A percentile compares a stretch with the other conserved stretches of the same genome.
Evolutionary conservation across 1,140 invertebrate genomes (phyloP).

Genomic region (Oppia nitens): DNA sequence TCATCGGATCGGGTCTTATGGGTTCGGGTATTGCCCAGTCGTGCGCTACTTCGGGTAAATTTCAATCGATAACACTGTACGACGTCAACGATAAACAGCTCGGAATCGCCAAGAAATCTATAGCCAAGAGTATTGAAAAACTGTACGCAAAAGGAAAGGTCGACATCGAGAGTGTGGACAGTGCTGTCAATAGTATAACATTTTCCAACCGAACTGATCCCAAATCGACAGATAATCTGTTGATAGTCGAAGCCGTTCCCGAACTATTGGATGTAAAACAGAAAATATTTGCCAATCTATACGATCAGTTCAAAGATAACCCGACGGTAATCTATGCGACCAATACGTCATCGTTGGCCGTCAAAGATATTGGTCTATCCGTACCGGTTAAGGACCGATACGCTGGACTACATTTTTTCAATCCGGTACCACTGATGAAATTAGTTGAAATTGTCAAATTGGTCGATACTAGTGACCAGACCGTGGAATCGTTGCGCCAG

Average conservation of each 20-base stretch:
- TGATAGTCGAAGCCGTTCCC: constrained; percentile 72
- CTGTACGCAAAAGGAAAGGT: constrained; percentile 56
- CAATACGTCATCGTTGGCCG: constrained; percentile 72
- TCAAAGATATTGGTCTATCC: constrained; percentile 52
- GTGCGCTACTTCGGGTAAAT: constrained; percentile 10
- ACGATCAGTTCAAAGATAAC: constrained; percentile 37
- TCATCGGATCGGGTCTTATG: constrained; percentile 56
- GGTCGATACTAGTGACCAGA: constrained; percentile 49
- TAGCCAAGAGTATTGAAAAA: constrained; percentile 46
- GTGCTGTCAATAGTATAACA: constrained; percentile 1
- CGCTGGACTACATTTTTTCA: constrained; percentile 55
- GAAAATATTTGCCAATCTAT: constrained; percentile 46
- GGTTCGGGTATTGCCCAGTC: constrained; percentile 51
- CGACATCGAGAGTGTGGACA: neutral
- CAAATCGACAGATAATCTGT: constrained; percentile 44
- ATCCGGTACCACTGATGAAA: constrained; percentile 81
- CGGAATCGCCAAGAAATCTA: constrained; percentile 46
- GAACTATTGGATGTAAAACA: constrained; percentile 65
- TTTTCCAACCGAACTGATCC: constrained; percentile 12
- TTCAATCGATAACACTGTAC: constrained; percentile 30
- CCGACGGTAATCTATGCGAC: constrained; percentile 53
- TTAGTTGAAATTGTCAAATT: constrained; percentile 44
- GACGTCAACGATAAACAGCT: constrained; percentile 49
- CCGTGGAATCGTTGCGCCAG: constrained; percentile 46
- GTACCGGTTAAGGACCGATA: neutral